Percentiles rank a stretch among this genome's conserved stretches.
These are phyloP conservation scores for Cynodonichthys magdalenae DNA, from an alignment of 2,797 vertebrate species.

Conservation along the genomic window DNA sequence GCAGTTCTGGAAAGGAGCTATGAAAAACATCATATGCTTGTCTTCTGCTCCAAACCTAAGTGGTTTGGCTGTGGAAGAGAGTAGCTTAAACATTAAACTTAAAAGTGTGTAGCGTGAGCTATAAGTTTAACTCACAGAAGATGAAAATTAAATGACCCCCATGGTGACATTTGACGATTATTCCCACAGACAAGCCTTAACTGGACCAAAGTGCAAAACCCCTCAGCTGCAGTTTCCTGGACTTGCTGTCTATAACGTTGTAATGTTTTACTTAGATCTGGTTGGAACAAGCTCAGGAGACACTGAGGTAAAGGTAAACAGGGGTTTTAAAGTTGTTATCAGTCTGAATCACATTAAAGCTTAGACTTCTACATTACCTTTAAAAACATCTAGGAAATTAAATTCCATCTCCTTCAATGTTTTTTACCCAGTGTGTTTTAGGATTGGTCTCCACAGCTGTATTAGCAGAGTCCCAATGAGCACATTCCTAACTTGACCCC, in stretches of 20 bases:
- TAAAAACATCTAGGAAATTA: too few relatives aligned
- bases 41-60: slow-evolving; percentile 54
- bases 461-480: too few relatives aligned
- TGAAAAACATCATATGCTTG: slow-evolving; percentile 40
- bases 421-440: too few relatives aligned
- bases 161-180: background rate
- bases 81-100: slow-evolving; percentile 45
- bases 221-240: slow-evolving; percentile 29
- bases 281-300: background rate
- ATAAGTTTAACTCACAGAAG: slow-evolving; percentile 28
- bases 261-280: slow-evolving; percentile 32
- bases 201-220: slow-evolving; percentile 40
- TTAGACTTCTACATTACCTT: too few relatives aligned
- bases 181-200: background rate
- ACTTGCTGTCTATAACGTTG: slow-evolving; percentile 31
- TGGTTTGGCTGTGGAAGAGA: slow-evolving; percentile 49
- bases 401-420: too few relatives aligned
- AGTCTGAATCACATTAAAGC: too few relatives aligned
- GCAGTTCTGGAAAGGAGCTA: slow-evolving; percentile 20
- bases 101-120: slow-evolving; percentile 33
- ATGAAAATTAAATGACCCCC: slow-evolving; percentile 18
- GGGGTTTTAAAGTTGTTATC: background rate
- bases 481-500: too few relatives aligned
- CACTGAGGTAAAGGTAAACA: background rate
- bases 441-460: too few relatives aligned